Conservation (phyloP, 2,113 vertebrate genomes). For the Mustelus asterias region DNA sequence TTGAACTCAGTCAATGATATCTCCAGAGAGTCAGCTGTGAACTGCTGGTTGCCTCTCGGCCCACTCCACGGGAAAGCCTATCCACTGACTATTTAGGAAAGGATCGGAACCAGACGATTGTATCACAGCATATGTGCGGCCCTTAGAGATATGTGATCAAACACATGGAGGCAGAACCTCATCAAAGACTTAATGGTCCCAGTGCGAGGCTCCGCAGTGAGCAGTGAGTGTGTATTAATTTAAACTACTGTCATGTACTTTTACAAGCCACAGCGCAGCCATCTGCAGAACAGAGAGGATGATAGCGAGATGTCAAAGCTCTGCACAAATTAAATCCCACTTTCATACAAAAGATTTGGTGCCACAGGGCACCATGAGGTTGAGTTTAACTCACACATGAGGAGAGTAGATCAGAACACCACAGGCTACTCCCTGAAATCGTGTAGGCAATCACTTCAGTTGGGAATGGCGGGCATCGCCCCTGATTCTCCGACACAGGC, state of each 20-base stretch:
- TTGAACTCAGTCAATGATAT: neutral
- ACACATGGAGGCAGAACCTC: neutral
- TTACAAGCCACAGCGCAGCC: neutral
- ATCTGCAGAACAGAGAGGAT: neutral
- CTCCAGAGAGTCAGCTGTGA: neutral
- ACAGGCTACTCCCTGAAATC: neutral
- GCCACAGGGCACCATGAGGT: neutral
- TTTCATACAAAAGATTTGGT: neutral
- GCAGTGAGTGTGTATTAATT: neutral
- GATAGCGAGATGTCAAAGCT: neutral
- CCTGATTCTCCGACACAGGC: neutral
- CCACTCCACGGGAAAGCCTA: neutral
- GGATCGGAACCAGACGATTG: neutral
- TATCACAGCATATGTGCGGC: neutral
- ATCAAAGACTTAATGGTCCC: slow-evolving; percentile 28
- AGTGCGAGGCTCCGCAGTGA: neutral
- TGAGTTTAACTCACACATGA: neutral
- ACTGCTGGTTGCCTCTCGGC: neutral
- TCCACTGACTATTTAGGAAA: neutral
- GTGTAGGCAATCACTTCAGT: neutral
- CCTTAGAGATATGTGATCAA: neutral
- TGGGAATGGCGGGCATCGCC: neutral
- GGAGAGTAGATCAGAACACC: neutral
- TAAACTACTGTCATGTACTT: neutral
- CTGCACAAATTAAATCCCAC: neutral